Evolutionary conservation across 2,113 vertebrate species (phyloP).

Genomic region (Phyllostomus discolor): DNA sequence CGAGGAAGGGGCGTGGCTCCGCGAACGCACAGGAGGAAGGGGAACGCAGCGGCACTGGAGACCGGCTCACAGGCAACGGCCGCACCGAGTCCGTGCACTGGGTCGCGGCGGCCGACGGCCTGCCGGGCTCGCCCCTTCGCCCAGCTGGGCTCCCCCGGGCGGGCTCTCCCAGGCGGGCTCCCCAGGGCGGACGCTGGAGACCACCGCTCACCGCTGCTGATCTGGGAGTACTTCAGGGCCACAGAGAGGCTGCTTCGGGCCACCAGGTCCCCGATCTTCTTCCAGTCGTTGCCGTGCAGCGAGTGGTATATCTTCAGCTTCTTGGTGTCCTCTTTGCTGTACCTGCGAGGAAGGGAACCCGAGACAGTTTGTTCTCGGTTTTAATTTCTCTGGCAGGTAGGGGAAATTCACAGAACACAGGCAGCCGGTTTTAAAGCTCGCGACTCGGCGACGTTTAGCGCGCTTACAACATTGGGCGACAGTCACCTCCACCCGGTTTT

Average conservation of each 20-base stretch:
- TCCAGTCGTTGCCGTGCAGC: conserved; percentile 81
- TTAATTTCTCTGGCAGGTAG: not conserved
- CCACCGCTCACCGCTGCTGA: conserved; percentile 66
- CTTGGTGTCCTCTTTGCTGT: conserved; percentile 71
- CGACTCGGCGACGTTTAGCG: not conserved
- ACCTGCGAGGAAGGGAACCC: conserved; percentile 67
- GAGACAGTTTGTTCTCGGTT: not conserved
- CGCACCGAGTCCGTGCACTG: not conserved
- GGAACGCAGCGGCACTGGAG: rapidly evolving
- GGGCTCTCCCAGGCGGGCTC: not conserved
- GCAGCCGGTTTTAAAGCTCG: no score
- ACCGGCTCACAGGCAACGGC: not conserved
- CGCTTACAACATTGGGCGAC: not conserved
- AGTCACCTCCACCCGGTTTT: not conserved
- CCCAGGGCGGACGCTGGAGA: not conserved
- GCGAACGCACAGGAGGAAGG: rapidly evolving
- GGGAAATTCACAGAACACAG: not conserved
- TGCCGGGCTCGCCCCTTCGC: rapidly evolving
- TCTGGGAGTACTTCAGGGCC: conserved; percentile 80
- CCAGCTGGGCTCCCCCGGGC: rapidly evolving
- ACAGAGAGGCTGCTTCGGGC: conserved; percentile 77
- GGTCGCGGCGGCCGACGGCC: rapidly evolving
- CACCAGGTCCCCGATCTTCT: conserved; percentile 78
- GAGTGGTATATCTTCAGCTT: conserved; percentile 74
- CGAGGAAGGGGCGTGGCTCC: not conserved